Conservation (phyloP, 2,888 invertebrate genomes). For the Dusona sp. region DNA sequence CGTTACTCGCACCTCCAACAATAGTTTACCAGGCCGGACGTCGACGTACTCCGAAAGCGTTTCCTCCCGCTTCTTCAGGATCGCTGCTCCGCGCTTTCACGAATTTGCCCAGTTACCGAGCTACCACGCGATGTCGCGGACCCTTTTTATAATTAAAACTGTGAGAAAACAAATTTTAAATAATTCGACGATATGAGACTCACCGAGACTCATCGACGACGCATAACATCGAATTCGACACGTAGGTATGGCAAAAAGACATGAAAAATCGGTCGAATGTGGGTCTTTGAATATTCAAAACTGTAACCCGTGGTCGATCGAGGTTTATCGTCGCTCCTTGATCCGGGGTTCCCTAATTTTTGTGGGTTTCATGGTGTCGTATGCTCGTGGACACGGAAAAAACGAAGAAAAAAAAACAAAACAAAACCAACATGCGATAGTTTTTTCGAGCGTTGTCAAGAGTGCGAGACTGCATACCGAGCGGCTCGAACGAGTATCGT, state of each 20-base stretch:
- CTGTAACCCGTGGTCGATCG: neutral
- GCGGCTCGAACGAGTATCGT: neutral
- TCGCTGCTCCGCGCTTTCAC: neutral
- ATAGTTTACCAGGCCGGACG: conserved; percentile 28
- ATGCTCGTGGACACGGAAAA: neutral
- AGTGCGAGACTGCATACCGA: neutral
- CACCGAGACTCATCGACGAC: neutral
- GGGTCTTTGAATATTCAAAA: neutral
- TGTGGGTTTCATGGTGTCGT: neutral
- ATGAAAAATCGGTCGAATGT: neutral
- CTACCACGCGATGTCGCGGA: neutral
- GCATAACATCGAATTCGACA: neutral
- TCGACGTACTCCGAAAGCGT: neutral
- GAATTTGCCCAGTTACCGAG: neutral
- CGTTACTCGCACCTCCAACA: conserved; percentile 54
- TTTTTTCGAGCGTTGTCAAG: neutral
- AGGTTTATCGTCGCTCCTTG: neutral
- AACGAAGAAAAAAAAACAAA: neutral
- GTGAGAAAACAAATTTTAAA: neutral
- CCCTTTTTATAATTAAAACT: neutral
- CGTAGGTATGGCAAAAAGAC: neutral
- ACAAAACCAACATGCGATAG: no score
- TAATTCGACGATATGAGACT: neutral
- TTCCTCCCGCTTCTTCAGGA: neutral
- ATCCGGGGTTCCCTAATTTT: neutral